These are phyloP conservation scores for Cirrhinus molitorella DNA, from an alignment of 2,797 vertebrate genomes.

Conservation along the genomic window DNA sequence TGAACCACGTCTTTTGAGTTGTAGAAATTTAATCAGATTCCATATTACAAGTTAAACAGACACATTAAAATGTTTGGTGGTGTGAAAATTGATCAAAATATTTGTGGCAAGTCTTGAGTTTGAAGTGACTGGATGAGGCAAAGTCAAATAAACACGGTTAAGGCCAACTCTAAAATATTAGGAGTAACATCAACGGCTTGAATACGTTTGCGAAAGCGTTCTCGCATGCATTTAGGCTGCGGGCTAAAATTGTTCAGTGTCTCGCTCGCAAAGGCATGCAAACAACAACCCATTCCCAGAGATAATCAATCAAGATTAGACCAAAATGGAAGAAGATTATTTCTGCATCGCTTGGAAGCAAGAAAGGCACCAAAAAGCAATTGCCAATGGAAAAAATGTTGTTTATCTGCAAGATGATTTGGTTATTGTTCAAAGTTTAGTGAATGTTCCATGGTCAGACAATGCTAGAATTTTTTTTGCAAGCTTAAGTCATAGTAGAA, in stretches of 20 bases:
- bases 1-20: not conserved
- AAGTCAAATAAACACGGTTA: constrained; percentile 25
- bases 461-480: constrained; percentile 51
- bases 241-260: constrained; percentile 43
- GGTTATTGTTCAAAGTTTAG: constrained; percentile 19
- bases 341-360: constrained; percentile 36
- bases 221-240: constrained; percentile 38
- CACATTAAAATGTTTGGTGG: constrained; percentile 2
- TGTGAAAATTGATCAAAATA: constrained; percentile 1
- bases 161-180: constrained; percentile 40
- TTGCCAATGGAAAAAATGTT: constrained; percentile 34
- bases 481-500: not conserved
- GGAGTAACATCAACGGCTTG: constrained; percentile 12
- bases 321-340: constrained; percentile 44
- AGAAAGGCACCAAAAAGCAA: constrained; percentile 32
- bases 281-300: constrained; percentile 41
- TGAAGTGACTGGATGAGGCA: not conserved
- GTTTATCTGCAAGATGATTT: constrained; percentile 26
- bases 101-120: constrained; percentile 27
- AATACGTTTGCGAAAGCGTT: not conserved
- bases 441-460: constrained; percentile 25
- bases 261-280: constrained; percentile 37
- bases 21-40: not conserved
- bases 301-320: constrained; percentile 58
- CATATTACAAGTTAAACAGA: not conserved